Percentiles rank a stretch among this genome's conserved stretches.
Conservation (phyloP, 1,140 invertebrate genomes). For the Caenorhabditis remanei region DNA sequence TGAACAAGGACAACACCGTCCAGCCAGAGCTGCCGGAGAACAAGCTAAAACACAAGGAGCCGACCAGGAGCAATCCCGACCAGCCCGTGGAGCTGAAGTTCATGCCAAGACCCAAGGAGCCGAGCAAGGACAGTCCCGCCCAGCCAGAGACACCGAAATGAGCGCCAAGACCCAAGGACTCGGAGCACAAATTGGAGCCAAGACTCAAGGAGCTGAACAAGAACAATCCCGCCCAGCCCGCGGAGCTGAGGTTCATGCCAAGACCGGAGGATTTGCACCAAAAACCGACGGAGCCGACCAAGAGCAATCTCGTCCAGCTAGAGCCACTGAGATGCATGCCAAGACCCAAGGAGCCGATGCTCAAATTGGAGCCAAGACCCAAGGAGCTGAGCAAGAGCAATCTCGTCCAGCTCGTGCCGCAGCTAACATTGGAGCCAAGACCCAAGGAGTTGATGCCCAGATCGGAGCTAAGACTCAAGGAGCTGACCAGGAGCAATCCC, state of each 20-base stretch:
- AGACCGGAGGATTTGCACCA: no score
- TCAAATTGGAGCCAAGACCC: neutral
- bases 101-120: neutral
- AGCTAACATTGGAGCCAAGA: neutral
- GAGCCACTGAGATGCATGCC: neutral
- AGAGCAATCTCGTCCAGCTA: neutral
- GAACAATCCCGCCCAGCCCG: neutral
- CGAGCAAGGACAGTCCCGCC: neutral
- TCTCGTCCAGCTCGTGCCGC: neutral
- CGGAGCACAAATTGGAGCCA: no score
- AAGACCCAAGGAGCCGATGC: no score
- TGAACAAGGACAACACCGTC: neutral
- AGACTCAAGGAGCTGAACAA: neutral
- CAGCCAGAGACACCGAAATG: neutral
- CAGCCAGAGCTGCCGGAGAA: slow-evolving; percentile 13
- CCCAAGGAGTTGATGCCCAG: neutral
- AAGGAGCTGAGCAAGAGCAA: slow-evolving; percentile 4
- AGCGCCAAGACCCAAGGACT: neutral
- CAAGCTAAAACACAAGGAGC: neutral
- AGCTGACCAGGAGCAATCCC: neutral
- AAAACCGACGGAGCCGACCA: neutral
- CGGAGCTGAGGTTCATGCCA: neutral
- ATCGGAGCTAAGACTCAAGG: neutral
- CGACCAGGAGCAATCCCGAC: neutral
- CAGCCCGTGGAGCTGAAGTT: neutral